Conservation (phyloP, 2,888 invertebrate species). For the Andrena bicolor region DNA sequence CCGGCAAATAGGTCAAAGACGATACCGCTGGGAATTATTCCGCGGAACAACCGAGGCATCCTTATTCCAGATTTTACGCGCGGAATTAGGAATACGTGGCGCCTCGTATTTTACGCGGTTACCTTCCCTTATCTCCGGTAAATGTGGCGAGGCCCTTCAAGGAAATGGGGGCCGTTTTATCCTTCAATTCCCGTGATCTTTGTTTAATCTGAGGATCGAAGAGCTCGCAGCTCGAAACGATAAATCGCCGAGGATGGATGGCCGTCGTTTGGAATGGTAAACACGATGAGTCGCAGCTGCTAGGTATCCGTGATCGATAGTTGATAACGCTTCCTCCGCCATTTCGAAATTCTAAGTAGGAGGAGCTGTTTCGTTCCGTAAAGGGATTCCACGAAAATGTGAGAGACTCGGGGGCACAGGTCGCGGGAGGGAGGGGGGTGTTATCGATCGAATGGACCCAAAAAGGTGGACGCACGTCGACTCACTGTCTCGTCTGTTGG, state of each 20-base stretch:
- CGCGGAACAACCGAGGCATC: not conserved
- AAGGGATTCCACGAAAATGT: not conserved
- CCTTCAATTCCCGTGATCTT: not conserved
- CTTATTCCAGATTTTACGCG: not conserved
- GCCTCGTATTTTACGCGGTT: not conserved
- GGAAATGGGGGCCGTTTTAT: not conserved
- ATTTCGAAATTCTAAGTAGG: slow-evolving; percentile 17
- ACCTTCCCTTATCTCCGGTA: not conserved
- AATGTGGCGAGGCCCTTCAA: not conserved
- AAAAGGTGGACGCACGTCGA: slow-evolving; percentile 43
- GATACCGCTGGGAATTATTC: slow-evolving; percentile 18
- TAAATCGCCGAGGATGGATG: not conserved
- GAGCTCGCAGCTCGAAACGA: no score
- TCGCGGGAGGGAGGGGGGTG: not conserved
- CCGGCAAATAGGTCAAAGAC: slow-evolving; percentile 36
- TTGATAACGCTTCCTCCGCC: slow-evolving; percentile 25
- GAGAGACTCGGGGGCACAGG: not conserved
- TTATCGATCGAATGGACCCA: slow-evolving; percentile 29
- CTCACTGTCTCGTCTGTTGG: slow-evolving; percentile 52
- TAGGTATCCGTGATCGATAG: slow-evolving; percentile 27
- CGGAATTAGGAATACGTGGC: not conserved
- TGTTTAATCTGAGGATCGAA: not conserved
- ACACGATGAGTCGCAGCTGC: slow-evolving; percentile 37
- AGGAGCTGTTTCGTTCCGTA: no score
- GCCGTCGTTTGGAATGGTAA: slow-evolving; percentile 22